phyloP scores from a whole-genome alignment of 2,888 invertebrate genomes.

The Mimas tiliae region DNA sequence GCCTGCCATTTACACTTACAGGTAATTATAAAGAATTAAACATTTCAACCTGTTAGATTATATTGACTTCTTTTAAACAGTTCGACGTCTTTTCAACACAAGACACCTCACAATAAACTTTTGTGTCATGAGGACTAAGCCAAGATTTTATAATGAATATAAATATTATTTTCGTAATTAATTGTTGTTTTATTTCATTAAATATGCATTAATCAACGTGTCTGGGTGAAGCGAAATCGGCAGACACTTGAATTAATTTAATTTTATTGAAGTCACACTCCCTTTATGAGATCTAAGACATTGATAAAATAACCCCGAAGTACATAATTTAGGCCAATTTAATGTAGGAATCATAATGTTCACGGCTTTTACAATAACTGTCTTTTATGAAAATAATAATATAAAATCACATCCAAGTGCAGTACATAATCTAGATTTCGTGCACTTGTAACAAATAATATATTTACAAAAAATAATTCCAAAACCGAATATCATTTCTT shows the following conservation, averaged over 20 bases:
- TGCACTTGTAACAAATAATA: constrained; percentile 30
- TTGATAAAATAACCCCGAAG: background rate
- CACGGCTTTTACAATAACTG: constrained; percentile 45
- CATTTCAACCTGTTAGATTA: constrained; percentile 1
- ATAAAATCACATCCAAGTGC: constrained; percentile 59
- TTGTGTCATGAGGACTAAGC: background rate
- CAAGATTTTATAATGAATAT: background rate
- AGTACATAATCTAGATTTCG: constrained; percentile 35
- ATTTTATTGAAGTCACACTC: background rate
- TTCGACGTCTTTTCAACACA: background rate
- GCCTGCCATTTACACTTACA: constrained; percentile 61
- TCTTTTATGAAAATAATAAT: constrained; percentile 65
- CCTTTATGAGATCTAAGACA: background rate
- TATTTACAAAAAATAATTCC: constrained; percentile 28
- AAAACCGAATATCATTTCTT: constrained; percentile 29
- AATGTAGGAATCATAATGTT: constrained; percentile 33
- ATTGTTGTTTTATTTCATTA: background rate
- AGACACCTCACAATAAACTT: background rate
- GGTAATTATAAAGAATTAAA: constrained; percentile 39
- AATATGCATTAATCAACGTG: constrained; percentile 5
- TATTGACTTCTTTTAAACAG: background rate
- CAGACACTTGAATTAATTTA: background rate
- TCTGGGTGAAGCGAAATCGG: background rate
- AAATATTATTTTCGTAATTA: background rate
- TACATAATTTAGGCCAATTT: constrained; percentile 37